phyloP scores from a whole-genome alignment of 2,888 invertebrate genomes.

The Cryptosula pallasiana region DNA sequence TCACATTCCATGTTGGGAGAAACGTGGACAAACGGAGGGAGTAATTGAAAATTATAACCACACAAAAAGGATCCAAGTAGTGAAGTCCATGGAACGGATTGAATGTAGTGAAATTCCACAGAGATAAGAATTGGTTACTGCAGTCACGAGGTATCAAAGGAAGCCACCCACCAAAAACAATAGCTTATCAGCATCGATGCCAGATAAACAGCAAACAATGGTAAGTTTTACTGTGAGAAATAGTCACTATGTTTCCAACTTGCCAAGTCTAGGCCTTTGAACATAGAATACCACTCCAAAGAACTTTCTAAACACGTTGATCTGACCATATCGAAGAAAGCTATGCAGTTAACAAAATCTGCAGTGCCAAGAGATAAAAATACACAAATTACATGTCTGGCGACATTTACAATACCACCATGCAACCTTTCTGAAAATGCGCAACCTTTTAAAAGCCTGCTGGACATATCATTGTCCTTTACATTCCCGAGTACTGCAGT shows the following conservation, averaged over 20 bases:
- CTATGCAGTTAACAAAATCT: too few relatives aligned
- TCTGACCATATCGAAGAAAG: too few relatives aligned
- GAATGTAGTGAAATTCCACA: not conserved
- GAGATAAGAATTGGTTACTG: not conserved
- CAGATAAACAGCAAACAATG: not conserved
- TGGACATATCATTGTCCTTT: too few relatives aligned
- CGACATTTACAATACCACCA: not conserved
- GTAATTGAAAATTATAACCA: not conserved
- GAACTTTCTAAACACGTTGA: too few relatives aligned
- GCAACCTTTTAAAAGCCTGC: too few relatives aligned
- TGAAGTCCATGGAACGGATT: not conserved
- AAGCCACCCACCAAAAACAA: not conserved
- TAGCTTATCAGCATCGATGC: not conserved
- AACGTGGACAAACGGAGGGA: not conserved
- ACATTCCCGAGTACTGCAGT: too few relatives aligned
- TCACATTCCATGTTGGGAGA: not conserved
- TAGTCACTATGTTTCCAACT: too few relatives aligned
- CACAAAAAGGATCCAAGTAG: too few relatives aligned
- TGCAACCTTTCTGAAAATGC: not conserved
- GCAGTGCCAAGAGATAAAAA: too few relatives aligned
- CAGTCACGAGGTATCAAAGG: not conserved
- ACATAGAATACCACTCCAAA: too few relatives aligned
- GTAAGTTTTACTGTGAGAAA: not conserved
- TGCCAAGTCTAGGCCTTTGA: too few relatives aligned
- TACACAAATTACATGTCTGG: not conserved